These are phyloP conservation scores for Schlechtendalia chinensis DNA, from an alignment of 1,140 invertebrate species.

Conservation along the genomic window DNA sequence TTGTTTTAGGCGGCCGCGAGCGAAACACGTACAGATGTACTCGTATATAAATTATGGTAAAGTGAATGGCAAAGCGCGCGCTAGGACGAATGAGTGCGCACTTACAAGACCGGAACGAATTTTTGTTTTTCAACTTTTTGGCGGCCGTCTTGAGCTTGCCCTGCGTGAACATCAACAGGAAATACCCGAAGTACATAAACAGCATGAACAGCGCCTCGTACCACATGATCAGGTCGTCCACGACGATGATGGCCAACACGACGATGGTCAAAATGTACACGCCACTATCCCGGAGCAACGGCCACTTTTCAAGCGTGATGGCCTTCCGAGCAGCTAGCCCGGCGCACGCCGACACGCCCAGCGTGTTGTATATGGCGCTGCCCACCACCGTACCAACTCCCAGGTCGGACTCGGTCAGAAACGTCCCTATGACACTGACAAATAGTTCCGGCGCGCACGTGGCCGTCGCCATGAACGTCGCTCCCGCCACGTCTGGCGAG, in stretches of 20 bases:
- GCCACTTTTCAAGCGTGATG: constrained; percentile 78
- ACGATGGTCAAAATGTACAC: constrained; percentile 78
- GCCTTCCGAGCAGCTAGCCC: constrained; percentile 68
- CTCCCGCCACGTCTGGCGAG: constrained; percentile 65
- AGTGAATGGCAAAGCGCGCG: no score
- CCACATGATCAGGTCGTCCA: constrained; percentile 77
- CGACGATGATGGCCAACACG: constrained; percentile 72
- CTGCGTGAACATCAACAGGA: constrained; percentile 64
- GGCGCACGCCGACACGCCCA: constrained; percentile 68
- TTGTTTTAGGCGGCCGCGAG: no score
- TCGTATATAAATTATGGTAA: no score
- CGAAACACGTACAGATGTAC: no score
- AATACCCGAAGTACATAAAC: constrained; percentile 68
- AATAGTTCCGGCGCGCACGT: constrained; percentile 67
- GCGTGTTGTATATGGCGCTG: constrained; percentile 70
- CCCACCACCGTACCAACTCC: constrained; percentile 69
- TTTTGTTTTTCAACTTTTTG: constrained; percentile 52
- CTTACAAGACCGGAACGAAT: constrained; percentile 52
- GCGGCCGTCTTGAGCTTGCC: constrained; percentile 56
- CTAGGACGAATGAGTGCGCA: not conserved
- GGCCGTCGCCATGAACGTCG: constrained; percentile 68
- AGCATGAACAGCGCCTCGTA: constrained; percentile 71
- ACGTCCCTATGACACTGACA: constrained; percentile 62
- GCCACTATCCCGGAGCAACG: constrained; percentile 78
- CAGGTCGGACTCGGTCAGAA: constrained; percentile 63